Conservation (phyloP, 2,113 vertebrate species). For the Calidris pygmaea region DNA sequence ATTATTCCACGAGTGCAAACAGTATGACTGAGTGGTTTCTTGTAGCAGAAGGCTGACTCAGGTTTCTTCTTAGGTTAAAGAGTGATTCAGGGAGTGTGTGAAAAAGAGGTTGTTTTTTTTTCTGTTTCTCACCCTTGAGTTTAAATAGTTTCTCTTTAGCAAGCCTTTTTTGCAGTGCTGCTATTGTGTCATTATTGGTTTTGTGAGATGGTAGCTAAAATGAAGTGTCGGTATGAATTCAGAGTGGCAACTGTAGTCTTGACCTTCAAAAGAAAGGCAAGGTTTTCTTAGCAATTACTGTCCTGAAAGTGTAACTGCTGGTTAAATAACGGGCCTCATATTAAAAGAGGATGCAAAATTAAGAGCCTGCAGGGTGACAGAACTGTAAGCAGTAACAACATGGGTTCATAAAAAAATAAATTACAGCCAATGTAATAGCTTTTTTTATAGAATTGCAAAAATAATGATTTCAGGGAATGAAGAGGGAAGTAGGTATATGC, state of each 20-base stretch:
- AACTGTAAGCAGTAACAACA: background rate
- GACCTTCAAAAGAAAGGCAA: constrained; percentile 18
- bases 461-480: constrained; percentile 14
- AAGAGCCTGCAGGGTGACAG: background rate
- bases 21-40: background rate
- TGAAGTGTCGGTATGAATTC: background rate
- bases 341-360: background rate
- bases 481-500: background rate
- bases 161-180: background rate
- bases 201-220: background rate
- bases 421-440: background rate
- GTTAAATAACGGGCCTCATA: constrained; percentile 18
- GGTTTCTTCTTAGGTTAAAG: background rate
- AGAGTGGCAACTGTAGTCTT: background rate
- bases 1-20: background rate
- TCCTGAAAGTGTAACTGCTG: background rate
- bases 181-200: background rate
- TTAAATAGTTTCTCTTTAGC: background rate
- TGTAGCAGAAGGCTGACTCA: background rate
- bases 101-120: background rate
- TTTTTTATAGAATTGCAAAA: constrained; percentile 32
- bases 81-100: background rate
- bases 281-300: background rate
- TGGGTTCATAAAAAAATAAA: constrained; percentile 18
- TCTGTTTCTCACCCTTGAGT: background rate